A percentile compares a stretch with the other conserved stretches of the same genome.
phyloP scores from a whole-genome alignment of 2,113 vertebrate species.

The Elachura formosa region DNA sequence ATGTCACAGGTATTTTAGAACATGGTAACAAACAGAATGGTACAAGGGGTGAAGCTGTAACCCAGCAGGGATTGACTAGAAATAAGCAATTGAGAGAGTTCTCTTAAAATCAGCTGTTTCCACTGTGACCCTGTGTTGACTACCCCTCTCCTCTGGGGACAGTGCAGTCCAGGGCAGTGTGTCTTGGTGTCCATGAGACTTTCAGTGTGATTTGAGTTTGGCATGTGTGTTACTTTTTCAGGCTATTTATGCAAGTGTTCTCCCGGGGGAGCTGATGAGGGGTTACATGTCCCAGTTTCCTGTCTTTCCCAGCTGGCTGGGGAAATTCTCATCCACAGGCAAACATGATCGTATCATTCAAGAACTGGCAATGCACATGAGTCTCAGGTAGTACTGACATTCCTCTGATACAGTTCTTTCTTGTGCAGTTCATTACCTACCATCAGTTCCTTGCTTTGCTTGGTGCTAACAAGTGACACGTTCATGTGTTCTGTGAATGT shows the following conservation, averaged over 20 bases:
- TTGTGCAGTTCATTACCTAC: accelerated
- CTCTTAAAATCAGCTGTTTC: not conserved
- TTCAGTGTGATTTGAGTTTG: not conserved
- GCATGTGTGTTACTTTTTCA: constrained; percentile 31
- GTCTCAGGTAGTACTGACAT: constrained; percentile 78
- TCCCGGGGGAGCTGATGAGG: constrained; percentile 95
- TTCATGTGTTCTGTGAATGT: not conserved
- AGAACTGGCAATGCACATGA: constrained; percentile 90
- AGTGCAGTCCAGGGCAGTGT: not conserved
- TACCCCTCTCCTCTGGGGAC: accelerated
- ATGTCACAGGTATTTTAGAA: not conserved
- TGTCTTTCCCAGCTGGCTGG: constrained; percentile 92
- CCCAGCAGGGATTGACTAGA: not conserved
- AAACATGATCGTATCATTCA: constrained; percentile 88
- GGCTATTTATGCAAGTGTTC: constrained; percentile 95
- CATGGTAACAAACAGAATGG: not conserved
- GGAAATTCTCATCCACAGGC: constrained; percentile 85
- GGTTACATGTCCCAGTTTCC: constrained; percentile 94
- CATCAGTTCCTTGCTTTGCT: not conserved
- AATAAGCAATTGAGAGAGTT: not conserved
- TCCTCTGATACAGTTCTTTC: not conserved
- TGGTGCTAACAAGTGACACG: not conserved
- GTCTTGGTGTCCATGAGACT: not conserved
- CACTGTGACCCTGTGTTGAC: not conserved
- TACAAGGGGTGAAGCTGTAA: not conserved